Conservation (phyloP, 2,113 vertebrate species). For the Cinclus cinclus region DNA sequence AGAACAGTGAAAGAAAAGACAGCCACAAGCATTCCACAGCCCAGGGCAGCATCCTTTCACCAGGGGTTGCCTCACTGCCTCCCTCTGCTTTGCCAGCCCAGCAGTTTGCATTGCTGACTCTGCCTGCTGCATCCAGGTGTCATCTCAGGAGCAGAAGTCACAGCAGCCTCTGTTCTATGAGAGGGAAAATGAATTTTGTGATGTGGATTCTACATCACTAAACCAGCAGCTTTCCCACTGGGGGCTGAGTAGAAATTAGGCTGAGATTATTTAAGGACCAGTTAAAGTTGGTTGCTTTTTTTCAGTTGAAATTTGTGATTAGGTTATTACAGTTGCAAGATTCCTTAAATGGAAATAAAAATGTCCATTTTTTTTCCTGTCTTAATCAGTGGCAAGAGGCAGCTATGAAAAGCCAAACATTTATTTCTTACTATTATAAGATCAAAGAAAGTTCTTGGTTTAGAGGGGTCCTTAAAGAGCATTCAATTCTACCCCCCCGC, state of each 20-base stretch:
- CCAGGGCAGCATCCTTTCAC: neutral
- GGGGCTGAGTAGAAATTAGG: neutral
- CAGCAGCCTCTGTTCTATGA: neutral
- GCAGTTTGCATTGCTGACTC: neutral
- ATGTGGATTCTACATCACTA: neutral
- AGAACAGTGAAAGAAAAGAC: neutral
- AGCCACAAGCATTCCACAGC: neutral
- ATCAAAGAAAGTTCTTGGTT: neutral
- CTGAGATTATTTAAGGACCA: neutral
- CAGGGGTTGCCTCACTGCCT: neutral
- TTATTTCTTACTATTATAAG: neutral
- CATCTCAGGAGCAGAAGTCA: neutral
- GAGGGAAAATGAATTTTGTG: neutral
- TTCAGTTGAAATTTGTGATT: neutral
- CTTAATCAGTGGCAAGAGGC: neutral
- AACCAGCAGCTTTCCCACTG: neutral
- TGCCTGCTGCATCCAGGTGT: neutral
- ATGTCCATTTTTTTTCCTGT: neutral
- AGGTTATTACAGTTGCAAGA: neutral
- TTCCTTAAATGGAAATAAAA: neutral
- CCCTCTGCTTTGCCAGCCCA: neutral
- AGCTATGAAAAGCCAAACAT: neutral
- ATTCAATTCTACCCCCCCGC: rapidly evolving
- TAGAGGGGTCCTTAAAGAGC: rapidly evolving
- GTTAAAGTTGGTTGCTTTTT: neutral